Base-by-base conservation (phyloP, 1,140 invertebrate genomes). In the Drosophila yakuba region DNA sequence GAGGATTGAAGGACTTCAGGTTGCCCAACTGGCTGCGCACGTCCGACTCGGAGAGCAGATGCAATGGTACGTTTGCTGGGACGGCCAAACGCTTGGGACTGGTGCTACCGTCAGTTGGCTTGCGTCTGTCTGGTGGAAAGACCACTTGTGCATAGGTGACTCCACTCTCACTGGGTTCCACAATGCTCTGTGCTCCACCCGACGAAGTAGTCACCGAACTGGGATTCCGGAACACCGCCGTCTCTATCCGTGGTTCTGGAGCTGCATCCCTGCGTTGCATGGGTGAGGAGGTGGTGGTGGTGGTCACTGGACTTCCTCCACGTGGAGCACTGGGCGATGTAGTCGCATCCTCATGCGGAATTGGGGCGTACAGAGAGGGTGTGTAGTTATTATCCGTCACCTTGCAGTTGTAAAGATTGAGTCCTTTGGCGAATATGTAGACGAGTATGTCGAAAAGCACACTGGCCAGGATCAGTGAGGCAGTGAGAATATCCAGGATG, bases 71-170 rank as follows among this genome's bases (percentile, higher is more conserved):
- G 69, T 92, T 85, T 4, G 91, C 88, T 1, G 84, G 84, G 10
- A 91, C 91, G 0, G 91, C 88, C 54, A 92, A 59, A 0, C 88
- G 78, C 47, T 91, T 91, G 7, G 90, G 91, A 51, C 86, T 91
- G 6, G 76, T 74, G 51, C 59, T 86, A 17, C 91, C 91, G 25
- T 91, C 86, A 12, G 75, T 73, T 0, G 69, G 72, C 64, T 91
- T 92, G 51, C 75, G 83, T 60, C 76, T 90, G 35, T 92, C 91
- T 0, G 91, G 91, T 12, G 91, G 91, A 17, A 92, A 92, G 32
- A 91, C 73, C 0, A 92, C 91, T 56, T 92, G 91, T 0, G 91
- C 91, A 52, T 92, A 92, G 47, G 91, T 92, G 2, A 92, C 83
- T 1, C 91, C 91, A 35, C 72, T 86, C 35, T 43, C 82, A 44